Conservation (phyloP, 2,888 invertebrate genomes). For the Amphipyra berbera region DNA sequence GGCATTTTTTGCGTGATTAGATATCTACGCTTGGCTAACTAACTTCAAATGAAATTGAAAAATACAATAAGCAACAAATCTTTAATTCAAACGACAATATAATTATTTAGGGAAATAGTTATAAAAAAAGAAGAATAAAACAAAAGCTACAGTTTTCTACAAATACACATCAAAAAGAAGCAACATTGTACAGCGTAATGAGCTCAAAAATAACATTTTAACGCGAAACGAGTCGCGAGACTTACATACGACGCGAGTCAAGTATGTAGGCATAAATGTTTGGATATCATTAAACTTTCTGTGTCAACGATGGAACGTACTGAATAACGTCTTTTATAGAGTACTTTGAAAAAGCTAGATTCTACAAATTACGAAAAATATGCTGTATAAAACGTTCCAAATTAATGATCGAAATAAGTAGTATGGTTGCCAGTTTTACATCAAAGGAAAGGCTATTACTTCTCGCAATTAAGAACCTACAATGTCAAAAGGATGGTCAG, state of each 20-base stretch:
- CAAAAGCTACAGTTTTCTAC: constrained; percentile 27
- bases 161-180: constrained; percentile 19
- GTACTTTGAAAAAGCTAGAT: background rate
- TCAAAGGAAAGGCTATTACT: too few species aligned
- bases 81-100: too few species aligned
- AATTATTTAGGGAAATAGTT: too few species aligned
- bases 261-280: constrained; percentile 42
- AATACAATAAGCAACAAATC: background rate
- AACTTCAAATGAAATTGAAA: too few species aligned
- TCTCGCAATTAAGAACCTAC: too few species aligned
- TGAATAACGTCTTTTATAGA: constrained; percentile 22
- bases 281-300: constrained; percentile 50
- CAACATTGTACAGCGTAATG: constrained; percentile 31
- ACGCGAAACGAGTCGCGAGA: constrained; percentile 19
- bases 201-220: constrained; percentile 45
- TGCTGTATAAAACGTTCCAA: background rate
- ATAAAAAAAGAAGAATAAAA: constrained; percentile 4
- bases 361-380: constrained; percentile 1
- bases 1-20: too few species aligned
- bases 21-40: too few species aligned
- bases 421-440: too few species aligned
- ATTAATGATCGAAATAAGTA: background rate
- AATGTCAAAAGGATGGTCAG: too few species aligned
- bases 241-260: constrained; percentile 18
- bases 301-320: constrained; percentile 37